These are phyloP conservation scores for Pyxicephalus adspersus DNA, from an alignment of 2,113 vertebrate genomes.

Conservation along the genomic window DNA sequence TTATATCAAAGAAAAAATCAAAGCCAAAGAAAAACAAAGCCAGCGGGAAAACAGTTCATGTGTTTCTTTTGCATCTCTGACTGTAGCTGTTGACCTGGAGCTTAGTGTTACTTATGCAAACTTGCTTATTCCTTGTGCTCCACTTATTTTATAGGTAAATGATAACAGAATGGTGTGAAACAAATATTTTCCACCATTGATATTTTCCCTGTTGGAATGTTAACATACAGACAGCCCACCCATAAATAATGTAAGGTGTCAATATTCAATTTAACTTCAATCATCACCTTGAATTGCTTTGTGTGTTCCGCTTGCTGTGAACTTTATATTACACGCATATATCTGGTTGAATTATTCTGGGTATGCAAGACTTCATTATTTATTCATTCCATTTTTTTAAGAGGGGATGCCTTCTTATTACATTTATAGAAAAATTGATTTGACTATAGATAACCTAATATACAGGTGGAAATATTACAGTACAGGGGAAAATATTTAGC, in stretches of 20 bases:
- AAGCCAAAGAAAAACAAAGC: too few species aligned
- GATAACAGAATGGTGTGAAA: too few species aligned
- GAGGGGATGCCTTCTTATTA: background rate
- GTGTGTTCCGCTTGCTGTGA: constrained; percentile 9
- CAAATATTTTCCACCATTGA: background rate
- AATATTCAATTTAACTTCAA: constrained; percentile 48
- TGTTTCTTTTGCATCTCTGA: too few species aligned
- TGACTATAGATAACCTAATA: background rate
- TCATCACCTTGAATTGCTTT: constrained; percentile 32
- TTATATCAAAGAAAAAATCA: too few species aligned
- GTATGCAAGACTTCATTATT: constrained; percentile 8
- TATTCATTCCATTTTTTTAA: constrained; percentile 2
- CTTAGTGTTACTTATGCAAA: background rate
- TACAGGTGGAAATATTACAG: too few species aligned
- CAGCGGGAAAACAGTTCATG: too few species aligned
- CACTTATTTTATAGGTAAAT: too few species aligned
- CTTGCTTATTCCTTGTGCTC: background rate
- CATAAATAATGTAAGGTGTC: constrained; percentile 48
- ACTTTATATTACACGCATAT: constrained; percentile 38
- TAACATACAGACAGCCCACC: background rate
- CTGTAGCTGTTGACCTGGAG: background rate
- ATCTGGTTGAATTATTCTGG: constrained; percentile 7
- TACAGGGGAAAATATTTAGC: too few species aligned
- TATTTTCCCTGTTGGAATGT: background rate
- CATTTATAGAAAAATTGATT: background rate